A percentile compares a stretch with the other conserved stretches of the same genome.
phyloP scores from a whole-genome alignment of 1,140 invertebrate species.

The Polyergus mexicanus region DNA sequence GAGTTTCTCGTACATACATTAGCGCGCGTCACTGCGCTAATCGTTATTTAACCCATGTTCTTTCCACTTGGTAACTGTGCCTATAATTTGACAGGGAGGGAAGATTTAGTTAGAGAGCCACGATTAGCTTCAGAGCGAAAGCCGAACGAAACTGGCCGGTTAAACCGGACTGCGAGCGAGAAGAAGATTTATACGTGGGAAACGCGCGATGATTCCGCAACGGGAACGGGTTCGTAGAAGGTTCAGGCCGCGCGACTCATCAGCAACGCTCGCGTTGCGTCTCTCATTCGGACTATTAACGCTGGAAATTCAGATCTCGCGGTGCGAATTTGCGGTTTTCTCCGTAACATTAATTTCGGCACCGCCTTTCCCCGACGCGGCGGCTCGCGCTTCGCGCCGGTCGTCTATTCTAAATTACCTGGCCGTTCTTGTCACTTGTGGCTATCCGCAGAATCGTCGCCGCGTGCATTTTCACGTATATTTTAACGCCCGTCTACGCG shows the following conservation, averaged over 20 bases:
- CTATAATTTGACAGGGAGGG: conserved; percentile 2
- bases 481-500: conserved; percentile 3
- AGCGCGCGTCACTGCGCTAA: background rate
- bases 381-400: background rate
- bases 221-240: background rate
- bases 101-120: conserved; percentile 20
- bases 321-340: conserved; percentile 19
- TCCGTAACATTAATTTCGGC: conserved; percentile 31
- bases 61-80: conserved; percentile 2
- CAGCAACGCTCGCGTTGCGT: background rate
- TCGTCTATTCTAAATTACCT: conserved; percentile 36
- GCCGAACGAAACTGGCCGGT: background rate
- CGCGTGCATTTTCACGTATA: conserved; percentile 24
- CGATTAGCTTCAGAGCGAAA: conserved; percentile 38
- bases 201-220: conserved; percentile 35
- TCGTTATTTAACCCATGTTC: conserved; percentile 20
- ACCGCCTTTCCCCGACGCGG: background rate
- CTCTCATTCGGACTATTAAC: conserved; percentile 5
- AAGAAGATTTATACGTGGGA: conserved; percentile 46
- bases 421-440: conserved; percentile 51
- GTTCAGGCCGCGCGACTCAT: background rate
- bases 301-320: conserved; percentile 3
- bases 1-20: background rate
- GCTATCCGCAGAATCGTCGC: conserved; percentile 51
- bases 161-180: conserved; percentile 42